Evolutionary conservation across 2,113 vertebrate species (phyloP), one percentile per base, ranked within the genome.

Genomic region (Acanthochromis polyacanthus): DNA sequence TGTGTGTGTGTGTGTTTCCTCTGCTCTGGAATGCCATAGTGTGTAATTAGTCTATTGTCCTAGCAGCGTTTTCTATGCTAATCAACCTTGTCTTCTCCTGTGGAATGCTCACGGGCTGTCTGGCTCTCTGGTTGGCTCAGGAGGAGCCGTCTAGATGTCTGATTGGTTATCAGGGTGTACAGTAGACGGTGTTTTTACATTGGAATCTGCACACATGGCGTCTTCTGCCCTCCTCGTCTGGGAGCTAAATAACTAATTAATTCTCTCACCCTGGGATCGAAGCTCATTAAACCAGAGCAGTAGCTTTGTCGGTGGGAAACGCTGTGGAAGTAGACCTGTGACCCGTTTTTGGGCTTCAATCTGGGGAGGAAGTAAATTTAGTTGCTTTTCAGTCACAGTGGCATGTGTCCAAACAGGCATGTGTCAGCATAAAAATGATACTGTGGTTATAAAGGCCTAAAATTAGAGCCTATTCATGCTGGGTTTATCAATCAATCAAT

Each of bases 11-110:
- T 19, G 36, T 10, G 8, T 0, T 25, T 36, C 0, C 30, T 38
- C 25, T 51, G 51, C 67, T 66, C 50, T 80, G 57, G 77, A 86
- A 84, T 87, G 43, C 73, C 61, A 75, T 61, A 1, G 73, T 78
- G 63, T 78, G 77, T 78, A 84, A 87, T 88, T 83, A 91, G 66
- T 62, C 64, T 84, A 80, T 91, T 87, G 89, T 91, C 61, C 67
- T 56, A 67, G 28, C 78, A 79, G 78, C 75, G 50, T 71, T 90
- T 78, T 76, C 38, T 78, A 56, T 85, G 81, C 77, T 90, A 79
- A 92, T 90, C 77, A 88, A 80, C 71, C 75, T 20, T 51, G 25
- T 58, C 36, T 45, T 79, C 59, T 82, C 61, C 58, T n/a, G 51
- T 84, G 83, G 82, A 83, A 91, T 79, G 75, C 75, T 82, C 58